Conservation (phyloP, 2,888 invertebrate species). For the Melitaea athalia region DNA sequence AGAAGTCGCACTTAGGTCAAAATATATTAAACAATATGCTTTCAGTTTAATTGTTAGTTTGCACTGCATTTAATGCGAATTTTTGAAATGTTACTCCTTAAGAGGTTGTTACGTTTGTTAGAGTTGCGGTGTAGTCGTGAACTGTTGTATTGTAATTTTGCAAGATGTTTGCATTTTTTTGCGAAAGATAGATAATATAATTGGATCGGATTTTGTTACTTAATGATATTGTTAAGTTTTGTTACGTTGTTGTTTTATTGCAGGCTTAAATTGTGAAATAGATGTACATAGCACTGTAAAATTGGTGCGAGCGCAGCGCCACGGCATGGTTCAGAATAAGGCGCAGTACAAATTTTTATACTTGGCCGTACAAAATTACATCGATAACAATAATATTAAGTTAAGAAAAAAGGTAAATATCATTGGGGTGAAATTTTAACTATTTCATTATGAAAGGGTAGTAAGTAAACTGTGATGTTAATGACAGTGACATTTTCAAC, state of each 20-base stretch:
- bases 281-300: slow-evolving; percentile 98
- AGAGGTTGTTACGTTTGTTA: too few species aligned
- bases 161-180: background rate
- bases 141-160: too few species aligned
- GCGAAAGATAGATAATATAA: background rate
- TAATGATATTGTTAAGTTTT: background rate
- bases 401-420: slow-evolving; percentile 48
- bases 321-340: slow-evolving; percentile 99
- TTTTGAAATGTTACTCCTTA: background rate
- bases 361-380: slow-evolving; percentile 94
- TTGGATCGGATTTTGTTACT: background rate
- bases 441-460: background rate
- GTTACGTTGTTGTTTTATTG: slow-evolving; percentile 25
- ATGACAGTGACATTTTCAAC: too few species aligned
- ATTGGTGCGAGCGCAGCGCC: slow-evolving; percentile 95
- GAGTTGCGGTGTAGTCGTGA: too few species aligned
- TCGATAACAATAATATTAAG: slow-evolving; percentile 82
- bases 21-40: background rate
- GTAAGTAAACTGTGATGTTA: too few species aligned
- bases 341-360: slow-evolving; percentile 99
- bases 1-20: background rate
- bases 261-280: slow-evolving; percentile 94
- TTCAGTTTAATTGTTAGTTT: background rate
- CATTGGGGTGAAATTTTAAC: background rate
- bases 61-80: slow-evolving; percentile 2